phyloP scores from a whole-genome alignment of 2,797 vertebrate species.

The Melanotaenia pygmaea region DNA sequence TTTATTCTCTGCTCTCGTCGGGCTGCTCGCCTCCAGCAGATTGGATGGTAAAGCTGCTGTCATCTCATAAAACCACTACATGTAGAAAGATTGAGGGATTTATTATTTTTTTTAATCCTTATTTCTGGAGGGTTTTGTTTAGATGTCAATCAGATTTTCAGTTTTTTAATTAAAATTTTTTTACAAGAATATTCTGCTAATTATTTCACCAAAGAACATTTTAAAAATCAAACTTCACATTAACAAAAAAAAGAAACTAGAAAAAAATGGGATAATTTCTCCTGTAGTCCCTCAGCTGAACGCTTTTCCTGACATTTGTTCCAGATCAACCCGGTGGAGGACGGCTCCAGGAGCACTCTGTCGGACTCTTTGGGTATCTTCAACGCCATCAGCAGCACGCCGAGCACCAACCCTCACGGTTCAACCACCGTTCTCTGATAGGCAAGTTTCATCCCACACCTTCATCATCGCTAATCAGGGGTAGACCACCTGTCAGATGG shows the following conservation, averaged over 20 bases:
- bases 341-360: constrained; percentile 84
- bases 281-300: no score
- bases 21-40: constrained; percentile 86
- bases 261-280: no score
- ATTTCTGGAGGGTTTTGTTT: not conserved
- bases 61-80: not conserved
- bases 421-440: constrained; percentile 84
- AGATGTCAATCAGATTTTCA: no score
- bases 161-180: no score
- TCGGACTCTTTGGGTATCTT: constrained; percentile 95
- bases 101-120: not conserved
- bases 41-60: constrained; percentile 91
- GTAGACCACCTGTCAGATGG: not conserved
- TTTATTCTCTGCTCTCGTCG: constrained; percentile 65
- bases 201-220: no score
- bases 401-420: constrained; percentile 87
- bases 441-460: constrained; percentile 4
- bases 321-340: constrained; percentile 91
- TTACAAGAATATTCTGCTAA: no score
- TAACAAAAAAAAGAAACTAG: no score
- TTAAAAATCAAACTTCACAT: no score
- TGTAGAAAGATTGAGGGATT: not conserved
- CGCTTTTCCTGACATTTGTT: not conserved
- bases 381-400: constrained; percentile 95
- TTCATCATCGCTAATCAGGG: not conserved